These are phyloP conservation scores for Syngnathoides biaculeatus DNA, from an alignment of 2,113 vertebrate genomes.

Conservation along the genomic window DNA sequence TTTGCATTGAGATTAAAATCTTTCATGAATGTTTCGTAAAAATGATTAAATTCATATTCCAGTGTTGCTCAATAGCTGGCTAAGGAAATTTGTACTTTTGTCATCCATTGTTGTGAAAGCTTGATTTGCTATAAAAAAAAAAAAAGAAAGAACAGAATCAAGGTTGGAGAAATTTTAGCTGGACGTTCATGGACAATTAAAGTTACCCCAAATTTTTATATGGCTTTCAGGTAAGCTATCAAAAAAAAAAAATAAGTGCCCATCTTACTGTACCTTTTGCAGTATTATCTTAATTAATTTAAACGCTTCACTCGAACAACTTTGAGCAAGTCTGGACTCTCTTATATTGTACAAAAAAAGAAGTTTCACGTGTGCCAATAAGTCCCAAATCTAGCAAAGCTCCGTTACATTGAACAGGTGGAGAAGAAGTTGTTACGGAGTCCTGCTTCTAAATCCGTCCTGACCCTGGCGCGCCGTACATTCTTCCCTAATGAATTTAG, in stretches of 20 bases:
- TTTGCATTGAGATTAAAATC: not conserved
- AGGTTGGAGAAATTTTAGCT: not conserved
- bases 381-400: conserved; percentile 7
- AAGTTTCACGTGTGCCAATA: not conserved
- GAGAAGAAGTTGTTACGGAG: conserved; percentile 55
- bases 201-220: not conserved
- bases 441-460: conserved; percentile 66
- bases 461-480: conserved; percentile 59
- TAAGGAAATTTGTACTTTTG: conserved; percentile 13
- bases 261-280: not conserved
- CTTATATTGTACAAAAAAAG: not conserved
- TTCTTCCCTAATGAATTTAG: conserved; percentile 72
- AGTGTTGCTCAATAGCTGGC: not conserved
- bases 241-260: not conserved
- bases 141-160: conserved; percentile 21
- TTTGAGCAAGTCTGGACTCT: not conserved
- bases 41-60: not conserved
- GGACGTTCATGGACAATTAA: not conserved
- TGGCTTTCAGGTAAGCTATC: not conserved
- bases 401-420: conserved; percentile 37
- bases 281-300: not conserved
- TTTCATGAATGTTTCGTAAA: too few relatives aligned
- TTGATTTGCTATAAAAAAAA: too few relatives aligned
- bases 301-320: not conserved
- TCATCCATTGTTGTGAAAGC: not conserved